Evolutionary conservation across 2,797 vertebrate species (phyloP).

Genomic region (Myoxocephalus aenaeus): DNA sequence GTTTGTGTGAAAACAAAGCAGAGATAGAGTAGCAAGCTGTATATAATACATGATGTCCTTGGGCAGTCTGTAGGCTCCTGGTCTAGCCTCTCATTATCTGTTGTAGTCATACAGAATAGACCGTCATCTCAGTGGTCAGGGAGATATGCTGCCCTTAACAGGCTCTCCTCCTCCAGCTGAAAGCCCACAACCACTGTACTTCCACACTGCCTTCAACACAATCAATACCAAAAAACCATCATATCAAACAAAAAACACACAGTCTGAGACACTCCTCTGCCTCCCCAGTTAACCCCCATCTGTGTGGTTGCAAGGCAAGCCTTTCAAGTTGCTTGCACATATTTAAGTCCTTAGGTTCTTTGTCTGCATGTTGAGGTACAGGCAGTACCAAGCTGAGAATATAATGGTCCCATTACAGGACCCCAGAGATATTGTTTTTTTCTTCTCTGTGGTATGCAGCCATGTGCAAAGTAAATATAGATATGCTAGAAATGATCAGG

Average conservation of each 20-base stretch:
- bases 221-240: constrained; percentile 80
- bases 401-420: constrained; percentile 78
- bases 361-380: constrained; percentile 78
- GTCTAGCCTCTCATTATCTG: constrained; percentile 83
- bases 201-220: constrained; percentile 78
- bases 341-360: constrained; percentile 82
- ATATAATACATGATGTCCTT: constrained; percentile 84
- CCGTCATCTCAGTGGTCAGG: constrained; percentile 81
- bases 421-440: constrained; percentile 55
- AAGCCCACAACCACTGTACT: constrained; percentile 79
- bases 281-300: constrained; percentile 83
- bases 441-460: constrained; percentile 39
- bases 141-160: constrained; percentile 77
- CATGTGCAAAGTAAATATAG: constrained; percentile 68
- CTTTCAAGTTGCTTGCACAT: constrained; percentile 82
- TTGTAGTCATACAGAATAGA: constrained; percentile 77
- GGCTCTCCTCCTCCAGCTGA: constrained; percentile 82
- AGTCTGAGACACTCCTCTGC: constrained; percentile 78
- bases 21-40: constrained; percentile 73
- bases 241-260: constrained; percentile 81
- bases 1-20: constrained; percentile 80
- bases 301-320: constrained; percentile 80
- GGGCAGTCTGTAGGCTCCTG: constrained; percentile 82
- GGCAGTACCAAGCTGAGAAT: constrained; percentile 72
- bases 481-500: constrained; percentile 46